These are phyloP conservation scores for Aplocera efformata DNA, from an alignment of 2,888 invertebrate species.

Conservation along the genomic window DNA sequence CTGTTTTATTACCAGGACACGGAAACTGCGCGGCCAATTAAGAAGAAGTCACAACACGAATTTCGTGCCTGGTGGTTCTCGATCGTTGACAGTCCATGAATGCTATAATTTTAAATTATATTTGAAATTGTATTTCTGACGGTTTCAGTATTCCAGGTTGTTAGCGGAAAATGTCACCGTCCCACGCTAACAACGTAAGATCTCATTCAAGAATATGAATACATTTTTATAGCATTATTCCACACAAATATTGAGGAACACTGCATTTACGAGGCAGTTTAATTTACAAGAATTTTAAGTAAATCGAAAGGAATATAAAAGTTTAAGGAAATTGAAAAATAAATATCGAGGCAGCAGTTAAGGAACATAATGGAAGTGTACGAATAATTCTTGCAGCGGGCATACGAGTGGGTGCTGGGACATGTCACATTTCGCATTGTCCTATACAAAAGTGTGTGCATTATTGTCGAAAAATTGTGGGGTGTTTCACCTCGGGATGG, in stretches of 20 bases:
- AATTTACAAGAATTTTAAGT: constrained; percentile 22
- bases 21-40: constrained; percentile 63
- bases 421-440: constrained; percentile 37
- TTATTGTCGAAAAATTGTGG: constrained; percentile 61
- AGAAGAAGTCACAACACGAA: constrained; percentile 57
- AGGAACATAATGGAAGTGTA: constrained; percentile 31
- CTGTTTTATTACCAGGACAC: constrained; percentile 22
- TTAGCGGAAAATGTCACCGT: constrained; percentile 43
- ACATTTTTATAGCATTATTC: constrained; percentile 30
- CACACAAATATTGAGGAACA: constrained; percentile 12
- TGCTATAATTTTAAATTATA: constrained; percentile 63
- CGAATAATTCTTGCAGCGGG: constrained; percentile 28
- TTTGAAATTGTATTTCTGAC: constrained; percentile 44
- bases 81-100: constrained; percentile 54
- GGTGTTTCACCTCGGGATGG: constrained; percentile 60
- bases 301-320: constrained; percentile 21
- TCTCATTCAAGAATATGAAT: constrained; percentile 35
- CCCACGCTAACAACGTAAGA: constrained; percentile 43
- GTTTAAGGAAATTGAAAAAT: constrained; percentile 26
- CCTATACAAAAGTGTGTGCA: constrained; percentile 42
- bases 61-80: constrained; percentile 50
- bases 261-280: constrained; percentile 14
- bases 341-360: constrained; percentile 25
- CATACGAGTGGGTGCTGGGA: constrained; percentile 31
- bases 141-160: constrained; percentile 38